A percentile compares a stretch with the other conserved stretches of the same genome.
Conservation (phyloP, 1,140 invertebrate genomes). For the Drosophila kanapiae region DNA sequence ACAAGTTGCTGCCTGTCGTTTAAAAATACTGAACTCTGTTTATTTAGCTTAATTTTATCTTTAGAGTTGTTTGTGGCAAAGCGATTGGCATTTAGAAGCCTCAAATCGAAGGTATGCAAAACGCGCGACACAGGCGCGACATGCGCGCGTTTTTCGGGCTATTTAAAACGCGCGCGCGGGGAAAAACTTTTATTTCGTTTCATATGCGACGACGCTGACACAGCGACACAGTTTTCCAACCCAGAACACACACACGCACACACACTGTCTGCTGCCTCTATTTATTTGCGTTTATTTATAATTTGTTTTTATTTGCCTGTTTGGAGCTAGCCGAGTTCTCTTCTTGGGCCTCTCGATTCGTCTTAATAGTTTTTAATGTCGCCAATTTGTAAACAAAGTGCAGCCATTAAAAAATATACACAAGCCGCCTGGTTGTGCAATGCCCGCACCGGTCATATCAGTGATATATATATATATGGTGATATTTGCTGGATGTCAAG, state of each 20-base stretch:
- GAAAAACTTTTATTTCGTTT: conserved; percentile 37
- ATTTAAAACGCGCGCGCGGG: conserved; percentile 48
- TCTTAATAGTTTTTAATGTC: conserved; percentile 78
- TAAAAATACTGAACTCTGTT: neutral
- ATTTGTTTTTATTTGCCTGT: conserved; percentile 75
- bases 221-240: conserved; percentile 78
- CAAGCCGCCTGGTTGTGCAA: conserved; percentile 59
- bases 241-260: conserved; percentile 30
- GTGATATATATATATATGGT: conserved; percentile 20
- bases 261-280: conserved; percentile 44
- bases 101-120: conserved; percentile 41
- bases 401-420: conserved; percentile 64
- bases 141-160: conserved; percentile 52
- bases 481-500: conserved; percentile 65
- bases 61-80: conserved; percentile 21
- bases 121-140: conserved; percentile 44
- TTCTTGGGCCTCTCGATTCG: conserved; percentile 45
- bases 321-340: conserved; percentile 6
- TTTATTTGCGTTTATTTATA: conserved; percentile 82
- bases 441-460: conserved; percentile 6
- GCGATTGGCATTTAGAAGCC: conserved; percentile 37
- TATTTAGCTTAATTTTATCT: conserved; percentile 16
- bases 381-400: conserved; percentile 82
- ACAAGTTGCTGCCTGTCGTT: neutral
- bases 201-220: conserved; percentile 60